Evolutionary conservation across 2,113 vertebrate genomes (phyloP).

Genomic region (Pseudopipra pipra): DNA sequence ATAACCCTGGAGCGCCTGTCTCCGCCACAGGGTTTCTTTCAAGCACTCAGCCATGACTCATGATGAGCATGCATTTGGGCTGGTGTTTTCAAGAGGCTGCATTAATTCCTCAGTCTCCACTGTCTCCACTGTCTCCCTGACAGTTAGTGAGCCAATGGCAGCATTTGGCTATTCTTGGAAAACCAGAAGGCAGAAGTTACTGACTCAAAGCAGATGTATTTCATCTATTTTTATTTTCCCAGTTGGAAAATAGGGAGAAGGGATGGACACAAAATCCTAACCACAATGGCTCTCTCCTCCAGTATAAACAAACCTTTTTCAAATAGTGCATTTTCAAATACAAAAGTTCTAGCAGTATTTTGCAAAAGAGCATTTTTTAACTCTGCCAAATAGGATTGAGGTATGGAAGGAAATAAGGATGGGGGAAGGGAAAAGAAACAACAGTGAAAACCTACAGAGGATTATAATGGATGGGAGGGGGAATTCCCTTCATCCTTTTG

Average conservation of each 20-base stretch:
- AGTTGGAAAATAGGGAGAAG: background rate
- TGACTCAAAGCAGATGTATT: conserved; percentile 43
- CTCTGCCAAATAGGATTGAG: background rate
- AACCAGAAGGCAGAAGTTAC: conserved; percentile 37
- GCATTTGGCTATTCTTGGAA: conserved; percentile 53
- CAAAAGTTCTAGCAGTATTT: background rate
- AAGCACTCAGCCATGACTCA: background rate
- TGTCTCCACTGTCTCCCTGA: background rate
- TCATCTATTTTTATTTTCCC: conserved; percentile 2
- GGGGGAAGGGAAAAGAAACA: background rate
- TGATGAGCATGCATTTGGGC: conserved; percentile 16
- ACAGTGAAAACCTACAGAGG: background rate
- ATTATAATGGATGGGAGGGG: background rate
- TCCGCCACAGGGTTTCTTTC: no score
- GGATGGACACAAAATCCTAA: background rate
- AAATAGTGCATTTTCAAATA: background rate
- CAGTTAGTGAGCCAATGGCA: conserved; percentile 31
- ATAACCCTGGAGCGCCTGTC: background rate
- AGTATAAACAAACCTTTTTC: background rate
- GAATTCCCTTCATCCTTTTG: conserved; percentile 1
- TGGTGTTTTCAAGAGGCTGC: conserved; percentile 23
- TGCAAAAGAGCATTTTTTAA: background rate
- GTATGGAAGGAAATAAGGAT: background rate
- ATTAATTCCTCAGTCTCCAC: conserved; percentile 23
- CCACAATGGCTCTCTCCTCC: background rate